phyloP scores from a whole-genome alignment of 1,140 invertebrate species.

The Triops cancriformis region DNA sequence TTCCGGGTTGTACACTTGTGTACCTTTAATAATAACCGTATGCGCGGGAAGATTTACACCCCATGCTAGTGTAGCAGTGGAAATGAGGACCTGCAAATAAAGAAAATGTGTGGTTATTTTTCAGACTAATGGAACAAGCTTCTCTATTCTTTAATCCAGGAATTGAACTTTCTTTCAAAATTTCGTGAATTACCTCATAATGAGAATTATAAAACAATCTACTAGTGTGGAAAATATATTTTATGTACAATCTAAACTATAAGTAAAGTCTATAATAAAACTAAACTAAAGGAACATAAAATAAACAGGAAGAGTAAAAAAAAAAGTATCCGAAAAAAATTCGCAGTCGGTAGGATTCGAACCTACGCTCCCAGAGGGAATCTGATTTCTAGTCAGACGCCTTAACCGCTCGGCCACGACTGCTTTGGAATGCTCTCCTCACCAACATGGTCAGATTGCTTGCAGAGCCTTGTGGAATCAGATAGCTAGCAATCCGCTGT shows the following conservation, averaged over 20 bases:
- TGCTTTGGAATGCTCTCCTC: too few relatives aligned
- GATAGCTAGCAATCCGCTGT: too few relatives aligned
- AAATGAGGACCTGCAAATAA: constrained; percentile 69
- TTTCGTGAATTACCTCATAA: too few relatives aligned
- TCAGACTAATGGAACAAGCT: neutral
- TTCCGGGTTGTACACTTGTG: constrained; percentile 97
- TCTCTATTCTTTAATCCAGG: too few relatives aligned
- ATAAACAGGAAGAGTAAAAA: neutral
- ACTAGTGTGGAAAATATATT: too few relatives aligned
- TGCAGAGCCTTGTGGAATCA: too few relatives aligned
- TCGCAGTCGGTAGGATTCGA: constrained; percentile 74
- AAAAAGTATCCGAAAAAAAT: neutral
- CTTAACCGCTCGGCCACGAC: constrained; percentile 76
- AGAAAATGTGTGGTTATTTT: neutral
- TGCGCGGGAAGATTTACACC: constrained; percentile 99
- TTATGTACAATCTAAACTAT: too few relatives aligned
- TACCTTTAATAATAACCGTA: constrained; percentile 99
- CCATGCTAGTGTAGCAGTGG: constrained; percentile 97
- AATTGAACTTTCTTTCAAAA: too few relatives aligned
- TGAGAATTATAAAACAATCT: too few relatives aligned
- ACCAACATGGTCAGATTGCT: too few relatives aligned
- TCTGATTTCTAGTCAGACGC: constrained; percentile 77
- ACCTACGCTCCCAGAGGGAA: constrained; percentile 76
- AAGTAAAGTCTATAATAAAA: neutral
- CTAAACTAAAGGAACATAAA: constrained; percentile 36